Evolutionary conservation across 2,113 vertebrate species (phyloP).

Genomic region (Sarotherodon lohbergeri): DNA sequence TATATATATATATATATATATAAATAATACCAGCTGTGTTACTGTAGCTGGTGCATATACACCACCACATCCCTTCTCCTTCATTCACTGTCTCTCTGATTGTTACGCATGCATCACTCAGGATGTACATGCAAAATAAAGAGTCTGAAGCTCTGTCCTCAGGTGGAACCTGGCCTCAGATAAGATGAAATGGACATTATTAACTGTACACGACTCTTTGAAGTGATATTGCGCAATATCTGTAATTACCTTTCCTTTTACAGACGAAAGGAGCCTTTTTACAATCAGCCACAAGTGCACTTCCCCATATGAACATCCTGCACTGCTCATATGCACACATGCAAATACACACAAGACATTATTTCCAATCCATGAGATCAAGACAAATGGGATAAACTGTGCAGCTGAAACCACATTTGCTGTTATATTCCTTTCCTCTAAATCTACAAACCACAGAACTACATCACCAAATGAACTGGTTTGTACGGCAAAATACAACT

Average conservation of each 20-base stretch:
- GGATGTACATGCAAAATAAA: neutral
- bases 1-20: no score
- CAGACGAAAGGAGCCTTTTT: conserved; percentile 6
- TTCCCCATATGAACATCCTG: conserved; percentile 3
- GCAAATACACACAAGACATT: conserved; percentile 19
- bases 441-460: conserved; percentile 29
- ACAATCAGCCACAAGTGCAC: conserved; percentile 25
- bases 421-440: conserved; percentile 4
- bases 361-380: conserved; percentile 31
- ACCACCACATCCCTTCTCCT: neutral
- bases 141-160: conserved; percentile 16
- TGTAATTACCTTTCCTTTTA: conserved; percentile 13
- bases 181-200: conserved; percentile 41
- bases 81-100: neutral
- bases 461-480: conserved; percentile 56
- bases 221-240: conserved; percentile 24
- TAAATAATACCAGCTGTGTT: neutral
- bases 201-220: conserved; percentile 29
- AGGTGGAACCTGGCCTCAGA: conserved; percentile 34
- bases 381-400: conserved; percentile 44
- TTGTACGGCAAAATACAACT: conserved; percentile 40
- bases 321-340: conserved; percentile 1
- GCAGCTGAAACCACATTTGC: conserved; percentile 31
- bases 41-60: neutral
- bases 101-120: neutral